These are phyloP conservation scores for Ranitomeya variabilis DNA, from an alignment of 2,113 vertebrate genomes.

Conservation along the genomic window DNA sequence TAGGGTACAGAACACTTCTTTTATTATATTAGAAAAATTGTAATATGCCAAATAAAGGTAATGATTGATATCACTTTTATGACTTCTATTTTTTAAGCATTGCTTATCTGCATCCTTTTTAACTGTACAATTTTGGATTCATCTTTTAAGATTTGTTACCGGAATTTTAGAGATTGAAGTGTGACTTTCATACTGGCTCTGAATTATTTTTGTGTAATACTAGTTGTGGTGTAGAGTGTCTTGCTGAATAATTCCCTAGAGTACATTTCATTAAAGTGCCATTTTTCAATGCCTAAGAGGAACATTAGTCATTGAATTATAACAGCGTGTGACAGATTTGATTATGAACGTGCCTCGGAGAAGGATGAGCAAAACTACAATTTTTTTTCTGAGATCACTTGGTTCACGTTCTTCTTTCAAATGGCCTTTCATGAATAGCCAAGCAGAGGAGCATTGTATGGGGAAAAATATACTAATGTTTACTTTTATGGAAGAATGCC, in stretches of 20 bases:
- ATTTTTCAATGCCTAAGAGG: slow-evolving; percentile 21
- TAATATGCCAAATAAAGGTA: too few relatives aligned
- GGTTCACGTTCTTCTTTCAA: slow-evolving; percentile 17
- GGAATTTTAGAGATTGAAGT: neutral
- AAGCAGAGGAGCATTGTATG: slow-evolving; percentile 17
- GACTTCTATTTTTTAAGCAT: neutral
- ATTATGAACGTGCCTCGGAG: slow-evolving; percentile 1
- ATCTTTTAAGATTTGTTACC: neutral
- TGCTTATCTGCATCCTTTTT: neutral
- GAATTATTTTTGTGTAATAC: neutral
- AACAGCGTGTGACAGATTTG: slow-evolving; percentile 27
- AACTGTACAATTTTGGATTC: neutral
- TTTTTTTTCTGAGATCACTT: slow-evolving; percentile 15
- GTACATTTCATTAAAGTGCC: slow-evolving; percentile 20
- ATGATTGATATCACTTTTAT: too few relatives aligned
- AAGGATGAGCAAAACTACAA: neutral
- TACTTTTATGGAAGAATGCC: slow-evolving; percentile 14
- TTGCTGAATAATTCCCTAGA: slow-evolving; percentile 18
- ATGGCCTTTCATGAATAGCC: slow-evolving; percentile 37
- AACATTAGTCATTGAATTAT: slow-evolving; percentile 29
- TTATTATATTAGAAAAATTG: too few relatives aligned
- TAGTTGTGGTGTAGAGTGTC: neutral
- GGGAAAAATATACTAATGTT: slow-evolving; percentile 5
- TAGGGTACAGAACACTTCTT: too few relatives aligned
- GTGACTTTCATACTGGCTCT: neutral